Conservation (phyloP, 1,140 invertebrate species). For the Aphis craccivora region DNA sequence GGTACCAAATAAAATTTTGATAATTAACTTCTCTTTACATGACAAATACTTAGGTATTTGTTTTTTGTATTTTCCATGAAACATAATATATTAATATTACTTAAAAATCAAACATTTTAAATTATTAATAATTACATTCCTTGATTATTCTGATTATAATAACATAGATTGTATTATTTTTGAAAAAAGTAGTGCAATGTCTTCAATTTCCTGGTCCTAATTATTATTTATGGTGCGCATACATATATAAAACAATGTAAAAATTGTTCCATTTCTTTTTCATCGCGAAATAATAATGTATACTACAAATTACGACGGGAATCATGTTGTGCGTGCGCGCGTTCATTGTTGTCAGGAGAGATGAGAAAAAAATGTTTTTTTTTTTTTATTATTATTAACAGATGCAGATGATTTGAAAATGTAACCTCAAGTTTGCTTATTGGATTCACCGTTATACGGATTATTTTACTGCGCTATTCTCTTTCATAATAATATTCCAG, state of each 20-base stretch:
- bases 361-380: background rate
- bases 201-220: background rate
- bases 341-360: background rate
- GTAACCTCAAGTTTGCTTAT: background rate
- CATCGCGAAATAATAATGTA: background rate
- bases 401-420: conserved; percentile 2
- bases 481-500: conserved; percentile 5
- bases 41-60: background rate
- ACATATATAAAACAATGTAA: background rate
- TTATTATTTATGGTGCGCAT: background rate
- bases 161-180: background rate
- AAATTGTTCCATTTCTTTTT: background rate
- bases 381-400: conserved; percentile 19
- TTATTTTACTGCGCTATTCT: background rate
- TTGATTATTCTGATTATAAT: background rate
- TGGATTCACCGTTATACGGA: conserved; percentile 27
- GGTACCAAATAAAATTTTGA: background rate
- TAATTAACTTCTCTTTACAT: background rate
- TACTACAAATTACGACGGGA: background rate
- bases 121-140: background rate
- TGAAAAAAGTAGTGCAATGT: background rate
- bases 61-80: background rate
- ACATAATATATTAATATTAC: background rate
- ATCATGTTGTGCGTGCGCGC: background rate
- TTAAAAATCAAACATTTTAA: background rate